A percentile compares a stretch with the other conserved stretches of the same genome.
Evolutionary conservation across 1,140 invertebrate genomes (phyloP).

Genomic region (Euwallacea similis): DNA sequence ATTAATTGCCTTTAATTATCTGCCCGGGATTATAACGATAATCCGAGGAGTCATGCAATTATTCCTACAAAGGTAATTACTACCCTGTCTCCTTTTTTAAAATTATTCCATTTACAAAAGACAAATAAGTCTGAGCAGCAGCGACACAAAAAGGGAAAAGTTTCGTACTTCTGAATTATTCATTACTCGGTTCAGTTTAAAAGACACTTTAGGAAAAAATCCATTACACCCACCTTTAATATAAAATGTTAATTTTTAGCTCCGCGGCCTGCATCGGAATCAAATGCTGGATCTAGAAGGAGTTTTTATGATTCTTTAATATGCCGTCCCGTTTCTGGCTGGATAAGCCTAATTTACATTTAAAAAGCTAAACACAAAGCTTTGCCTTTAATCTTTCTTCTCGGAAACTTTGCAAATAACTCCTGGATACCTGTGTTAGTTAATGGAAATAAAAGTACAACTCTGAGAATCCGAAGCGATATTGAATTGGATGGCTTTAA

Average conservation of each 20-base stretch:
- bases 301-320: constrained; percentile 28
- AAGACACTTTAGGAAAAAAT: constrained; percentile 27
- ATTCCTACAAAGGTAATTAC: constrained; percentile 28
- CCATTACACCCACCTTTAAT: constrained; percentile 26
- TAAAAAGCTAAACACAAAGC: constrained; percentile 26
- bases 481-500: neutral
- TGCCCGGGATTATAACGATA: constrained; percentile 15
- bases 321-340: constrained; percentile 4
- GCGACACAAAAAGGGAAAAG: constrained; percentile 17
- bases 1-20: constrained; percentile 27
- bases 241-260: constrained; percentile 25
- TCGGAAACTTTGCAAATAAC: constrained; percentile 14
- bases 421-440: constrained; percentile 20
- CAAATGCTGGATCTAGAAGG: constrained; percentile 22
- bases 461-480: neutral
- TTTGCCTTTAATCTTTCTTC: constrained; percentile 20
- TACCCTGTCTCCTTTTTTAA: constrained; percentile 20
- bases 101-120: constrained; percentile 31
- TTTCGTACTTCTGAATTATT: constrained; percentile 26
- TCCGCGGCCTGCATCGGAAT: constrained; percentile 6
- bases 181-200: constrained; percentile 22
- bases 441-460: constrained; percentile 2
- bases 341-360: constrained; percentile 25
- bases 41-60: constrained; percentile 25
- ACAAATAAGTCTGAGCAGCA: constrained; percentile 15